Conservation (phyloP, 1,140 invertebrate species). For the Temnothorax longispinosus region DNA sequence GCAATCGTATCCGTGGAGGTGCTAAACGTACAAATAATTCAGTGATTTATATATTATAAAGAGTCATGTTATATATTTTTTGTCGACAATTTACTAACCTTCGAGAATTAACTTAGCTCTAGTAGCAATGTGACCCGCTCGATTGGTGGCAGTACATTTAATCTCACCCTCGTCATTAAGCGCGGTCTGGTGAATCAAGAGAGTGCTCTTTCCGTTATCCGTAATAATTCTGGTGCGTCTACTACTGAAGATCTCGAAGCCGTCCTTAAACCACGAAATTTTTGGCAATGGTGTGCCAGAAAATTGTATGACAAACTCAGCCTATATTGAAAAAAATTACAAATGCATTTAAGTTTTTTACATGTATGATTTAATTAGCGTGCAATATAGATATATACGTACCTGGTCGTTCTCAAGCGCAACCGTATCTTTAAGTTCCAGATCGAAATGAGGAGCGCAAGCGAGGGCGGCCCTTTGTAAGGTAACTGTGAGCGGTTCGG, state of each 20-base stretch:
- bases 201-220: conserved; percentile 91
- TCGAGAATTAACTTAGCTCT: conserved; percentile 91
- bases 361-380: not conserved
- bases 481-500: conserved; percentile 92
- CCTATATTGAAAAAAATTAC: conserved; percentile 78
- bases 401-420: conserved; percentile 92
- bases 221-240: conserved; percentile 91
- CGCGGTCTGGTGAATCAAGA: conserved; percentile 93
- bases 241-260: conserved; percentile 94
- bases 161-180: conserved; percentile 94
- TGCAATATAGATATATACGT: not conserved
- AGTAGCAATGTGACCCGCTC: conserved; percentile 91
- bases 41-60: not conserved
- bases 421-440: conserved; percentile 88
- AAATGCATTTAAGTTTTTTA: not conserved
- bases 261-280: conserved; percentile 97
- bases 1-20: conserved; percentile 91
- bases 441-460: conserved; percentile 89
- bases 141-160: conserved; percentile 94
- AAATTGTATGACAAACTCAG: conserved; percentile 93
- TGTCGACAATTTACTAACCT: conserved; percentile 81
- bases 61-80: not conserved
- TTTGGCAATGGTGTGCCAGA: conserved; percentile 93
- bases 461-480: conserved; percentile 88
- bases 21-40: conserved; percentile 83